These are phyloP conservation scores for Lophotis ruficrista DNA, from an alignment of 2,113 vertebrate species.

Conservation along the genomic window DNA sequence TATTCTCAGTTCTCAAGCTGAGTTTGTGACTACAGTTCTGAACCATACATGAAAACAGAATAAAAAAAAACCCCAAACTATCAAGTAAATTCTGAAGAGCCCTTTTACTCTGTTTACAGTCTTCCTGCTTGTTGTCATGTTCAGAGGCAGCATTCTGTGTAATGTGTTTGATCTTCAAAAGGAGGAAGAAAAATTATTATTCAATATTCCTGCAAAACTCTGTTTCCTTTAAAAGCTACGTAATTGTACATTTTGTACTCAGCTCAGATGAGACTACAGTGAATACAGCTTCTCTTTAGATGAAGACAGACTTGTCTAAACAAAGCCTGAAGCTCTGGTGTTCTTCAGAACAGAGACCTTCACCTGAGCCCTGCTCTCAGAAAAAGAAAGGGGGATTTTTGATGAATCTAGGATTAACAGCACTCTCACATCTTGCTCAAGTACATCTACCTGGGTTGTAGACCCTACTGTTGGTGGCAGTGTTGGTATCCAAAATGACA, in stretches of 20 bases:
- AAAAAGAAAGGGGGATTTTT: neutral
- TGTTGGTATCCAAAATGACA: neutral
- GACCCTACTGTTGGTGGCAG: neutral
- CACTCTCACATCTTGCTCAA: neutral
- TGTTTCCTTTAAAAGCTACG: neutral
- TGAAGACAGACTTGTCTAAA: neutral
- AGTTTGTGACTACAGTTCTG: neutral
- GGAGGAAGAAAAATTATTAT: neutral
- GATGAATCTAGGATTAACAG: neutral
- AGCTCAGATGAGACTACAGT: neutral
- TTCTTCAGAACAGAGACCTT: neutral
- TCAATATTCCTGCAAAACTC: neutral
- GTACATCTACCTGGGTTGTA: neutral
- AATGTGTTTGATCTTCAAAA: conserved; percentile 3
- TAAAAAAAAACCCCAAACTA: neutral
- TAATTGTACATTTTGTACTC: neutral
- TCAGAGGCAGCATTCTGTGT: neutral
- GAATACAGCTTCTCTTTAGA: neutral
- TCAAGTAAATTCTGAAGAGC: neutral
- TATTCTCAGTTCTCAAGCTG: neutral
- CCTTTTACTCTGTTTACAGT: neutral
- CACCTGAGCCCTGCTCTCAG: neutral
- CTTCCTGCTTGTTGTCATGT: neutral
- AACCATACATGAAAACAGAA: neutral
- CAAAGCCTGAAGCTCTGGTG: neutral